These are phyloP conservation scores for Cheirogaleus major DNA, from an alignment of 2,797 vertebrate genomes.

Conservation along the genomic window DNA sequence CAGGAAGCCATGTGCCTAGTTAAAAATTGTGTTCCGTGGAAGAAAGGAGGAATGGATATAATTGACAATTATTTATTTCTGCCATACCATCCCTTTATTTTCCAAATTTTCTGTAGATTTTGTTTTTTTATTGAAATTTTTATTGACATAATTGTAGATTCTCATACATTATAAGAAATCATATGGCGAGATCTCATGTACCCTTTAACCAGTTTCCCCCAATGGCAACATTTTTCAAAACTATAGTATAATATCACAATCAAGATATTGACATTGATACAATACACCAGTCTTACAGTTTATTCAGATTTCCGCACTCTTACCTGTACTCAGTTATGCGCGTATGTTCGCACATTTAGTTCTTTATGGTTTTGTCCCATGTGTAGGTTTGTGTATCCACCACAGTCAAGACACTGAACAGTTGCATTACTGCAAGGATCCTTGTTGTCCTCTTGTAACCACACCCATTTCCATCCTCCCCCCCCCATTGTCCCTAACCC, in stretches of 20 bases:
- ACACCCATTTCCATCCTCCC: neutral
- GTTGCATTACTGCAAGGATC: neutral
- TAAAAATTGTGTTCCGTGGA: neutral
- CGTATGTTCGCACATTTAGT: neutral
- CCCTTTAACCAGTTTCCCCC: neutral
- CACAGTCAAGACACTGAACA: neutral
- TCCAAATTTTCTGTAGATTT: neutral
- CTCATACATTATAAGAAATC: neutral
- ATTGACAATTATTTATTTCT: neutral
- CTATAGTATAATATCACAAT: neutral
- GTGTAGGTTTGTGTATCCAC: neutral
- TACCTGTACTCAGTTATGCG: neutral
- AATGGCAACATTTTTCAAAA: neutral
- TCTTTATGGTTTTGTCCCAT: neutral
- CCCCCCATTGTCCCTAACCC: neutral
- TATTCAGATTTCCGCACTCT: neutral
- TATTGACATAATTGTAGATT: conserved; percentile 9
- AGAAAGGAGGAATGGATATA: neutral
- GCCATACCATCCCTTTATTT: neutral
- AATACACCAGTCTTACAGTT: neutral
- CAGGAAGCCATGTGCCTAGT: neutral
- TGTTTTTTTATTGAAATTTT: neutral
- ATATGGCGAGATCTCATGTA: neutral
- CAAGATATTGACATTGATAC: neutral
- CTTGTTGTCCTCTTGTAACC: neutral